Evolutionary conservation across 2,797 vertebrate species (phyloP).

Genomic region (Pipistrellus kuhlii): DNA sequence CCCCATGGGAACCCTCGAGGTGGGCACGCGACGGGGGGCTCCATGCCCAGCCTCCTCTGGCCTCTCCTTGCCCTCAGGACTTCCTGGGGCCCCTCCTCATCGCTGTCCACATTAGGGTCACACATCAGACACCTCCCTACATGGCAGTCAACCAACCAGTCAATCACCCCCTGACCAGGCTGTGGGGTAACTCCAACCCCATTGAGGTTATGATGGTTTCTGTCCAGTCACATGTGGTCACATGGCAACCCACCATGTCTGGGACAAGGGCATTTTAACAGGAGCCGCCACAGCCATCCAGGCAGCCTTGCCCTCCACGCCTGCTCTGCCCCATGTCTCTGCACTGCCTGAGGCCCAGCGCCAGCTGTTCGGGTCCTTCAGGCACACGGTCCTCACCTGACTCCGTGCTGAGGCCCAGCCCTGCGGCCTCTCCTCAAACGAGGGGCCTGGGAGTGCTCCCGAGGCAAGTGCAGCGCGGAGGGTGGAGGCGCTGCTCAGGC

Average conservation of each 20-base stretch:
- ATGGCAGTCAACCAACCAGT: neutral
- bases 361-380: neutral
- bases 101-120: neutral
- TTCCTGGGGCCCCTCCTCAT: neutral
- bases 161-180: neutral
- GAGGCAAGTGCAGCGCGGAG: neutral
- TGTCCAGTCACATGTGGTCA: neutral
- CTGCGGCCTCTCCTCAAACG: neutral
- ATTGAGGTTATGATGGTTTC: neutral
- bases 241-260: neutral
- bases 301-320: too few species aligned
- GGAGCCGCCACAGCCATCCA: neutral
- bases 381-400: accelerated
- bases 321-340: neutral
- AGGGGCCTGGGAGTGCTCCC: neutral
- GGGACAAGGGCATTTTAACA: neutral
- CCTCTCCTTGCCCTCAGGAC: neutral
- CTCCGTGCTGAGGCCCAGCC: neutral
- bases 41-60: neutral
- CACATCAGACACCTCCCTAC: neutral
- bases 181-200: neutral
- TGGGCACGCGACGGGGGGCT: accelerated
- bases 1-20: neutral
- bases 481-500: neutral
- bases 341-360: accelerated